Base-by-base conservation (phyloP, 1,140 invertebrate genomes). In the Antheraea pernyi region DNA sequence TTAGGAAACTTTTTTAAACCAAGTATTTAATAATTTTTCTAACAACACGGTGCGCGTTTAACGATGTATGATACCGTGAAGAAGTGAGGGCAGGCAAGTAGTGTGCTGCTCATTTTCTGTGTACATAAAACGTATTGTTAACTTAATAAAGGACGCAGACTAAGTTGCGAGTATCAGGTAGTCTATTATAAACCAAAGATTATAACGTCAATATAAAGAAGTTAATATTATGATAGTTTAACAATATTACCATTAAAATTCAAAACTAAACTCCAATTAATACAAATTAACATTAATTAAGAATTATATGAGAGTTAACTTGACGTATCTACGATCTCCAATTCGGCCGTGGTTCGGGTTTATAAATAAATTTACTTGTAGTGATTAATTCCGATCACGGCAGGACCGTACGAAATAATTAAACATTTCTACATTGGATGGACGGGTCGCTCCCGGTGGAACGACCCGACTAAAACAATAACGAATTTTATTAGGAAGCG, bases 351-450 rank as follows among this genome's bases (percentile, higher is more conserved):
- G 67, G 53, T 3, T 59, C 68, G 70, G 73, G 76, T 75, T 73
- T 79, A 83, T 85, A 85, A 82, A 83, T 80, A 81, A 77, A 78
- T 75, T 78, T 76, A 78, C 69, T 80, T 78, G 37, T 78, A 80
- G 75, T 74, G 77, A 89, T 88, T 88, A 87, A 89, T 89, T 85
- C 85, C 71, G 81, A 86, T 88, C 84, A 87, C 84, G 82, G 76
- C 69, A 71, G 80, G 78, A 64, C 71, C 74, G 74, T 79, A 76
- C 83, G 80, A 88, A 90, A 90, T 88, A 90, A 90, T 90, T 90
- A 90, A 90, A 90, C 85, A 87, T 83, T 83, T 80, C 83, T 78
- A 81, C 78, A 82, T 78, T 79, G 78, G 74, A 78, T 76, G 76
- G 76, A 74, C 71, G 76, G 78, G 77, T 78, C 67, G 68, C 63